Percentiles rank a stretch among this genome's conserved stretches.
phyloP scores from a whole-genome alignment of 2,888 invertebrate genomes.

The Ornithoptera priamus region DNA sequence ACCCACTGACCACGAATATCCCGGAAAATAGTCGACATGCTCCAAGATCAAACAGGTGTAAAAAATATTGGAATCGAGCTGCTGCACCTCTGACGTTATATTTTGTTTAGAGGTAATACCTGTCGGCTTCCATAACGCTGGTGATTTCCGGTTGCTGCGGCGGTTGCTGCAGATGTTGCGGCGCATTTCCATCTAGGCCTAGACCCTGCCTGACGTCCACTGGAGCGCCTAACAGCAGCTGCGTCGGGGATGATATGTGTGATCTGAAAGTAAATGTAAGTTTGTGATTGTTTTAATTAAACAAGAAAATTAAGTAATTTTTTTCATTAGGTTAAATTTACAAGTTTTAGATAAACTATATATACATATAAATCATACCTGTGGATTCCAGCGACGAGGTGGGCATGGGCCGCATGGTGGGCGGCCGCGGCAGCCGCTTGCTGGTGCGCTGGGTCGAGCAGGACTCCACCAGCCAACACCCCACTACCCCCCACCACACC shows the following conservation, averaged over 20 bases:
- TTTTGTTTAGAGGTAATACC: constrained; percentile 43
- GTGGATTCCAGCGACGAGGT: constrained; percentile 85
- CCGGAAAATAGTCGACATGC: too few relatives aligned
- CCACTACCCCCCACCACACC: constrained; percentile 72
- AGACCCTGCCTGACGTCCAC: constrained; percentile 68
- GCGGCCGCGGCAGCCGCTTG: constrained; percentile 75
- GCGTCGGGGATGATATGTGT: constrained; percentile 75
- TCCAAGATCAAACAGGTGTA: too few relatives aligned
- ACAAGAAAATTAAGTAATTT: not conserved
- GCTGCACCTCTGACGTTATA: too few relatives aligned
- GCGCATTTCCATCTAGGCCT: constrained; percentile 65
- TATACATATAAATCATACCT: constrained; percentile 45
- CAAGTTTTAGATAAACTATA: too few relatives aligned
- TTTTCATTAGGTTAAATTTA: too few relatives aligned
- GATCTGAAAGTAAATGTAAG: constrained; percentile 50
- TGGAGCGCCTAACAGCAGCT: constrained; percentile 68
- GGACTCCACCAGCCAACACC: constrained; percentile 66
- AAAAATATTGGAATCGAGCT: too few relatives aligned
- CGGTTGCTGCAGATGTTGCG: constrained; percentile 67
- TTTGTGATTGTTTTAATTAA: not conserved
- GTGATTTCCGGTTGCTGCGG: constrained; percentile 70
- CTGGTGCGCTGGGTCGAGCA: constrained; percentile 73
- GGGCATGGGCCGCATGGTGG: constrained; percentile 82
- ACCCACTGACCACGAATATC: too few relatives aligned
- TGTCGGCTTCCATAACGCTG: constrained; percentile 77